Evolutionary conservation across 2,888 invertebrate species (phyloP).

Genomic region (Agriotes lineatus): DNA sequence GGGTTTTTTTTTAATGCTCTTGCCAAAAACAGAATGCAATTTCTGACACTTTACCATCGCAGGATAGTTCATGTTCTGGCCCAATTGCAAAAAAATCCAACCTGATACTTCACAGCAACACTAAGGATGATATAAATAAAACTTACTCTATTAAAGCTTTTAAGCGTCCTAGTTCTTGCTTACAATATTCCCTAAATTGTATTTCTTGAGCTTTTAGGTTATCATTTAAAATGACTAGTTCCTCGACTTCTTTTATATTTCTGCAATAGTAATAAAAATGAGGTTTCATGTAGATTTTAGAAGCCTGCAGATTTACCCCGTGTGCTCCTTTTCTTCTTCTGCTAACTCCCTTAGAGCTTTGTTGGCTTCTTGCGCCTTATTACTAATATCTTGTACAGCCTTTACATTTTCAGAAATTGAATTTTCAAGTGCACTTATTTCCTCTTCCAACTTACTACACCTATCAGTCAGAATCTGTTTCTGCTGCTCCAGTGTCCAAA

Average conservation of each 20-base stretch:
- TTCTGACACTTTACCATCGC: no score
- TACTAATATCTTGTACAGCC: conserved; percentile 53
- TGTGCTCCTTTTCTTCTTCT: conserved; percentile 67
- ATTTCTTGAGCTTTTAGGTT: conserved; percentile 79
- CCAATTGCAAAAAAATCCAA: no score
- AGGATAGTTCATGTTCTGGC: no score
- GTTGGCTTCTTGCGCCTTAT: conserved; percentile 61
- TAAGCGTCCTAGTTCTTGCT: conserved; percentile 72
- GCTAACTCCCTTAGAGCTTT: conserved; percentile 67
- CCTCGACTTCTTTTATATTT: conserved; percentile 68
- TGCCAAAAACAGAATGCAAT: no score
- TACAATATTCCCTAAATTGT: conserved; percentile 81
- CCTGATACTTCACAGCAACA: no score
- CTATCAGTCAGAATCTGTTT: conserved; percentile 56
- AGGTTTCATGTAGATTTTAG: no score
- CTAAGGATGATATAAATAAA: no score
- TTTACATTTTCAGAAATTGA: conserved; percentile 60
- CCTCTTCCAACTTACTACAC: conserved; percentile 67
- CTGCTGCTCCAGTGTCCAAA: conserved; percentile 58
- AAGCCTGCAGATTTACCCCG: conserved; percentile 68
- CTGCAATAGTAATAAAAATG: conserved; percentile 49
- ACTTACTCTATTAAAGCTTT: conserved; percentile 66
- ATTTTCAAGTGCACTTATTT: conserved; percentile 64
- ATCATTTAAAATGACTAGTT: conserved; percentile 78
- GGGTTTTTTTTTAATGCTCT: no score